Percentiles rank a stretch among this genome's conserved stretches.
Evolutionary conservation across 1,140 invertebrate species (phyloP).

Genomic region (Cotesia chilonis): DNA sequence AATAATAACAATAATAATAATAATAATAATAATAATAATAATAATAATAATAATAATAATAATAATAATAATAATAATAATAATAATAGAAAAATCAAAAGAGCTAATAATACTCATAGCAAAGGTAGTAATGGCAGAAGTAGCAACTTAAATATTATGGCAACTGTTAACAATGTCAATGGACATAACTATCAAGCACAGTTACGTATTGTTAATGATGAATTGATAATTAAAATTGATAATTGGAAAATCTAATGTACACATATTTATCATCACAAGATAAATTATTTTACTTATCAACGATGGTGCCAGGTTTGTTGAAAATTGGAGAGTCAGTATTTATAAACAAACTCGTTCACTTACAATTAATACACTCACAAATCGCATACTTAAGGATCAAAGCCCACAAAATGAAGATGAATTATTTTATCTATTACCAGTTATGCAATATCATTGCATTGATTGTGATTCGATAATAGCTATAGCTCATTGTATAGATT

Average conservation of each 20-base stretch:
- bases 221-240: background rate
- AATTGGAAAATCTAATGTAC: background rate
- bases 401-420: background rate
- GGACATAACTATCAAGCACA: conserved; percentile 7
- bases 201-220: background rate
- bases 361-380: background rate
- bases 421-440: background rate
- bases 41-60: no score
- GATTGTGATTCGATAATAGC: background rate
- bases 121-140: background rate
- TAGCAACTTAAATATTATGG: background rate
- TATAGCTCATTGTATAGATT: background rate
- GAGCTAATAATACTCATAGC: no score
- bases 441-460: background rate
- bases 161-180: background rate
- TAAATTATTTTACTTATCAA: background rate
- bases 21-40: no score
- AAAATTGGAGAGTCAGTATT: conserved; percentile 11
- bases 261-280: background rate
- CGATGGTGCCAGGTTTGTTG: background rate
- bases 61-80: no score
- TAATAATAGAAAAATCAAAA: no score
- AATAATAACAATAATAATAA: no score
- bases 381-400: background rate
- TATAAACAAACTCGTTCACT: background rate